Evolutionary conservation across 2,797 vertebrate genomes (phyloP).

Genomic region (Tokudaia tokunoshimensis): DNA sequence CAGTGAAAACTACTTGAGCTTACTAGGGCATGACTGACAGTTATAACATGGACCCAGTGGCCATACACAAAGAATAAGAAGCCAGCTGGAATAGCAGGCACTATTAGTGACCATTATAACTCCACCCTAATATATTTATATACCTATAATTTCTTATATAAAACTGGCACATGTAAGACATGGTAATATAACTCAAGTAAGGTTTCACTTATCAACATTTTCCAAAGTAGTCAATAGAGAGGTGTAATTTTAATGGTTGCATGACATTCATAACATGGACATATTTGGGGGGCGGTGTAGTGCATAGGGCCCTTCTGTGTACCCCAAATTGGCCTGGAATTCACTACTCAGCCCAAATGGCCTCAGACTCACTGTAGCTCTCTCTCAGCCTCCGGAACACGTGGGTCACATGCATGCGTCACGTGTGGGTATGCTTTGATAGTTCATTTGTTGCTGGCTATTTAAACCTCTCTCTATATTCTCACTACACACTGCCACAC

Average conservation of each 20-base stretch:
- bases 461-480: slow-evolving; percentile 24
- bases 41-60: neutral
- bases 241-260: slow-evolving; percentile 26
- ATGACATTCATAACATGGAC: neutral
- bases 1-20: neutral
- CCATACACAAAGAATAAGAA: slow-evolving; percentile 10
- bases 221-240: neutral
- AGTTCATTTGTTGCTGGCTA: neutral
- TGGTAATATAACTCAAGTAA: neutral
- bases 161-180: neutral
- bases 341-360: neutral
- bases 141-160: neutral
- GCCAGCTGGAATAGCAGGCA: neutral
- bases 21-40: neutral
- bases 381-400: neutral
- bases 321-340: neutral
- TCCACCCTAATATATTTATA: slow-evolving; percentile 13
- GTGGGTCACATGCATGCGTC: rapidly evolving
- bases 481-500: neutral
- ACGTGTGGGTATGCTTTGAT: neutral
- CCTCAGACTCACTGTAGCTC: neutral
- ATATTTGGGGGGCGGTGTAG: neutral
- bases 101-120: neutral
- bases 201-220: slow-evolving; percentile 3
- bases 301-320: neutral